Evolutionary conservation across 2,888 invertebrate genomes (phyloP), one percentile per base, ranked within the genome.

Genomic region (Dromius quadrimaculatus): DNA sequence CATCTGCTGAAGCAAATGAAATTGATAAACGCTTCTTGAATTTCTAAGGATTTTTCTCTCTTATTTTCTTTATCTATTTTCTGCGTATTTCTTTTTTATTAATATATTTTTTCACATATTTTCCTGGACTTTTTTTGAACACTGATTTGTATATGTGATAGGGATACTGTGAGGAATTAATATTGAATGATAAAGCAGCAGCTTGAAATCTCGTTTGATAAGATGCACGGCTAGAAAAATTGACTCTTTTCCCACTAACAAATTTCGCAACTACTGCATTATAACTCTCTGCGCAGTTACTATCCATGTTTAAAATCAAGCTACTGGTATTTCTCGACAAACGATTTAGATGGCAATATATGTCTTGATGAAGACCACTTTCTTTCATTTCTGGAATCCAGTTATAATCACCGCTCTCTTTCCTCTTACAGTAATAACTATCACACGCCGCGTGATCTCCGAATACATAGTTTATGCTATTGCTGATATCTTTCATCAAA

Each of bases 141-240:
- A 63, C 23, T 32, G 34, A 6, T 57, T 64, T 63, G 15, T 62
- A 50, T 19, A 63, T 36, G 20, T 34, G 54, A 54, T 34, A 1
- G 9, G 17, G 9, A 32, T 71, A 38, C 23, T 54, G 20, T 17
- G 23, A 36, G 23, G 34, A 62, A 34, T 32, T 13, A 8, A 19
- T 62, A 62, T 70, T 57, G 43, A 41, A 71, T 13, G 50, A 70
- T 50, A n/a, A n/a, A n/a, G n/a, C n/a, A n/a, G n/a, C n/a, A n/a
- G n/a, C n/a, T n/a, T n/a, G n/a, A n/a, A n/a, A n/a, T n/a, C n/a
- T n/a, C n/a, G n/a, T n/a, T n/a, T n/a, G n/a, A n/a, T n/a, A n/a
- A n/a, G n/a, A n/a, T n/a, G n/a, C n/a, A n/a, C n/a, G n/a, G n/a
- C n/a, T n/a, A n/a, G n/a, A n/a, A n/a, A n/a, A n/a, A n/a, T n/a